Base-by-base conservation (phyloP, 2,888 invertebrate genomes). In the Hipparchia sbordonii region DNA sequence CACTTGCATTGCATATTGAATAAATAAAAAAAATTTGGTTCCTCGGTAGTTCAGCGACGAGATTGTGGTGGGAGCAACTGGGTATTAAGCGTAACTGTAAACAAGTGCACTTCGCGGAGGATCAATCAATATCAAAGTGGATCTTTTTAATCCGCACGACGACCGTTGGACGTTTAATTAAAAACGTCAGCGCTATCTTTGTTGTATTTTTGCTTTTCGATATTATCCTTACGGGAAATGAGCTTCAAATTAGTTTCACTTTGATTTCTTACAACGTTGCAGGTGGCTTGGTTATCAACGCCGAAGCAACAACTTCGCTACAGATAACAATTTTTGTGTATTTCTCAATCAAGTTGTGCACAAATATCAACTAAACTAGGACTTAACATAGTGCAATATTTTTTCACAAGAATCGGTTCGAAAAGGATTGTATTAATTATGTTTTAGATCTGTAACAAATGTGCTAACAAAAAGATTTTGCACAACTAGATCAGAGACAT, bases 41-140 rank as follows among this genome's bases (percentile, higher is more conserved):
- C 6, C n/a, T 56, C 13, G n/a, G 0, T 56, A 59, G 57, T 33
- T 62, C 13, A 8, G 46, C 23, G 48, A 9, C 63, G 48, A 63
- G 48, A 23, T 48, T 13, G 48, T 48, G 1, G 13, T 23, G 63
- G 48, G n/a, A 2, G 46, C 63, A 81, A 76, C 72, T 77, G 72
- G 77, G 76, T 79, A 82, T 82, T 82, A 81, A 79, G 77, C 79
- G 78, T 77, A 79, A 75, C 73, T 74, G 76, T 74, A 76, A 78
- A 81, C 82, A 83, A 84, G 82, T 84, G 83, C 80, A 82, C 86
- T 85, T 85, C 85, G 84, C 87, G 83, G 82, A 84, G 82, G 85
- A 90, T 91, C 89, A 89, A 90, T 92, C 90, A 91, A 89, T 85
- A 88, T 90, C 88, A 87, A 84, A 89, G 87, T 84, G 79, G 82